A percentile compares a stretch with the other conserved stretches of the same genome.
Evolutionary conservation across 2,888 invertebrate species (phyloP).

Genomic region (Pedicia rivosa): DNA sequence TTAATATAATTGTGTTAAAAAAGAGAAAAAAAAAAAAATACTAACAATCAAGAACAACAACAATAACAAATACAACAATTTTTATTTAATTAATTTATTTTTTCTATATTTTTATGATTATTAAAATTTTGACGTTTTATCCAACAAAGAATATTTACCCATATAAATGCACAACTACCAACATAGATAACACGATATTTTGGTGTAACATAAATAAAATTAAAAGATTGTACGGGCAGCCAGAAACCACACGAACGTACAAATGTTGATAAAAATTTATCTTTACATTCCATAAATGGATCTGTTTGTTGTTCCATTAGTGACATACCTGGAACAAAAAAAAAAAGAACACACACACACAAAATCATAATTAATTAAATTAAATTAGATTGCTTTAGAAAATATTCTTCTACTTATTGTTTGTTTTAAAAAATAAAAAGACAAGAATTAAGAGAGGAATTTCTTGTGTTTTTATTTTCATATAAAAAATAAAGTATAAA

Average conservation of each 20-base stretch:
- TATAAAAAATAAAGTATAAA: too few relatives aligned
- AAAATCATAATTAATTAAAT: slow-evolving; percentile 9
- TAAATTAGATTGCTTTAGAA: slow-evolving; percentile 1
- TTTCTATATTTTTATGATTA: too few relatives aligned
- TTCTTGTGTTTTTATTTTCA: too few relatives aligned
- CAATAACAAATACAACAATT: too few relatives aligned
- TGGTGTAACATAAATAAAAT: slow-evolving; percentile 58
- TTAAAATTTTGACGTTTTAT: slow-evolving; percentile 54
- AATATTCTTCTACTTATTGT: not conserved
- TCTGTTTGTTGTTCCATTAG: slow-evolving; percentile 54
- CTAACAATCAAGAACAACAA: too few relatives aligned
- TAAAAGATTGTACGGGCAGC: slow-evolving; percentile 65
- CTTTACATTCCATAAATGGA: slow-evolving; percentile 49
- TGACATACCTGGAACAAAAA: slow-evolving; percentile 46
- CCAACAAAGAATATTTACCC: slow-evolving; percentile 75
- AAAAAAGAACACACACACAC: slow-evolving; percentile 7
- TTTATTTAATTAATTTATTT: too few relatives aligned
- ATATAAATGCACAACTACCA: slow-evolving; percentile 58
- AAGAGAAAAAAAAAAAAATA: too few relatives aligned
- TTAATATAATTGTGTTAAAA: too few relatives aligned
- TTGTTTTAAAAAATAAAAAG: slow-evolving; percentile 4
- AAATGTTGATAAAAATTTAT: slow-evolving; percentile 56
- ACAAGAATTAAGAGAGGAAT: too few relatives aligned
- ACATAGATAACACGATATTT: slow-evolving; percentile 62
- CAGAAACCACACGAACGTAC: slow-evolving; percentile 66